phyloP scores from a whole-genome alignment of 2,888 invertebrate species.

The Drosophila dives region DNA sequence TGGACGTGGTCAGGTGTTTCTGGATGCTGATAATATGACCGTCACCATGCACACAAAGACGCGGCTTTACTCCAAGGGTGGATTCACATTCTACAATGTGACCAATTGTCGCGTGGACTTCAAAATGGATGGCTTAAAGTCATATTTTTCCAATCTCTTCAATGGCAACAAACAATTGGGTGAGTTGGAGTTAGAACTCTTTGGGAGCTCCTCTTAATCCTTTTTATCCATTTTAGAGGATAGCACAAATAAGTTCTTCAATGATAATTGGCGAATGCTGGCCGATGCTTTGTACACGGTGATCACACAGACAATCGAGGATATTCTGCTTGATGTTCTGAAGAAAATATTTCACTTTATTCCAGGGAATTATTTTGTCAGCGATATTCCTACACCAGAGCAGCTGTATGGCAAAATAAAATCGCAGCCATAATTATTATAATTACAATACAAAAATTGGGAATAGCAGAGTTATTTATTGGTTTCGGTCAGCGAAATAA shows the following conservation, averaged over 20 bases:
- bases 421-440: slow-evolving; percentile 43
- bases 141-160: slow-evolving; percentile 90
- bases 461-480: slow-evolving; percentile 4
- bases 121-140: slow-evolving; percentile 88
- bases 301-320: slow-evolving; percentile 89
- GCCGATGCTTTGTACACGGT: slow-evolving; percentile 90
- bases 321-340: slow-evolving; percentile 89
- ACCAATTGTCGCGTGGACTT: slow-evolving; percentile 89
- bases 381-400: slow-evolving; percentile 86
- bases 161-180: slow-evolving; percentile 90
- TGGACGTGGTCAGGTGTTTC: slow-evolving; percentile 89
- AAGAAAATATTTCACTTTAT: slow-evolving; percentile 89
- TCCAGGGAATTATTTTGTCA: slow-evolving; percentile 89
- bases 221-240: slow-evolving; percentile 87
- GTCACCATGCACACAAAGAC: slow-evolving; percentile 89
- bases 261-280: slow-evolving; percentile 90
- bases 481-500: slow-evolving; percentile 27
- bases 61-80: slow-evolving; percentile 87
- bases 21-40: slow-evolving; percentile 90
- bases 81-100: slow-evolving; percentile 89
- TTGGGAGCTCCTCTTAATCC: neutral
- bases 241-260: slow-evolving; percentile 90
- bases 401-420: slow-evolving; percentile 79
- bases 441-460: neutral
- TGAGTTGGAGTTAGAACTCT: slow-evolving; percentile 79